Evolutionary conservation across 1,140 invertebrate species (phyloP), one percentile per base, ranked within the genome.

Genomic region (Procambarus clarkii): DNA sequence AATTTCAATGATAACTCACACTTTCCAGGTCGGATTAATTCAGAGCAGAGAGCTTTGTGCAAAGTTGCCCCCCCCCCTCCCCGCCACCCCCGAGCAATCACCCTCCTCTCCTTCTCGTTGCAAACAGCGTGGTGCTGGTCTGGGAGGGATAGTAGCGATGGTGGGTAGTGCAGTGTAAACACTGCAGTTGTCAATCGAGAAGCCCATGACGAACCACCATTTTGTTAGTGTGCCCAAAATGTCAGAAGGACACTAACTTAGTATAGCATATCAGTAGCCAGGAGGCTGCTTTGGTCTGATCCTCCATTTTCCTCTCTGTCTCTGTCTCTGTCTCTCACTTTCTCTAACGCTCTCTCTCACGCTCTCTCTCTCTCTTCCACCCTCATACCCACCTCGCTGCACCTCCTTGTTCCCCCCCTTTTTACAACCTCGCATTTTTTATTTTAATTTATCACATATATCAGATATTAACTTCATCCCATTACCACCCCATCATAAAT

Each of bases 221-320:
- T 91, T 91, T 91, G 89, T 91, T 78, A 79, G 82, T 78, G 81
- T 86, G 54, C 89, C 79, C 89, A 91, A 91, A 91, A 91, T 91
- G 89, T 86, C 89, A 82, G 86, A 69, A 76, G 82, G 82, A 76
- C 60, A 58, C 85, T 91, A 91, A 91, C 74, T 86, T 86, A 85
- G 69, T 76, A 78, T 50, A 91, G 54, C 89, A 50, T 86, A 76
- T 91, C 89, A 91, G 85, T 91, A 91, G 88, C 83, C 7, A 88
- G 87, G n/a, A 74, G 69, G 69, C 69, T 15, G 58, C 45, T 34
- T 79, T 45, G 34, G 48, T n/a, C 87, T 79, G 69, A 34, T 48
- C 46, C 44, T 50, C 34, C 34, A 34, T 34, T 34, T 34, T 34
- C 34, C 50, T n/a, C 8, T 24, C 54, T 69, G 34, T 9, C 21